Conservation (phyloP, 2,797 vertebrate genomes). For the Thamnophis elegans region DNA sequence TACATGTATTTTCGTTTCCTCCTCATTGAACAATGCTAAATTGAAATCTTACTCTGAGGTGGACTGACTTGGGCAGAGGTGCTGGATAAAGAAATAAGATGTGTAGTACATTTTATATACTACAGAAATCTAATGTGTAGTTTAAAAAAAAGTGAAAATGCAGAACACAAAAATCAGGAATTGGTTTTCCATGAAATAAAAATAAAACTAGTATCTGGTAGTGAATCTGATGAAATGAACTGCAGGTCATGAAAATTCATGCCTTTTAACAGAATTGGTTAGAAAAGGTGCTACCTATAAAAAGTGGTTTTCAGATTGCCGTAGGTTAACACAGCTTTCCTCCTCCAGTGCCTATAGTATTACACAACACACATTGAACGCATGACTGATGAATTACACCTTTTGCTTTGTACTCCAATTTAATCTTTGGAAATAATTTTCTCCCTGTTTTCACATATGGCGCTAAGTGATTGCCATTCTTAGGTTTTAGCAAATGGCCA, state of each 20-base stretch:
- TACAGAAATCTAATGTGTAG: neutral
- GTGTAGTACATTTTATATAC: too few relatives aligned
- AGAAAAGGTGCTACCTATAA: neutral
- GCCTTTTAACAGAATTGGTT: neutral
- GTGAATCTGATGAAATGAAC: neutral
- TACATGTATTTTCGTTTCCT: too few relatives aligned
- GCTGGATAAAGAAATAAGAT: neutral
- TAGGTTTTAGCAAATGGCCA: neutral
- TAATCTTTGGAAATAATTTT: neutral
- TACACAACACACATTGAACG: neutral
- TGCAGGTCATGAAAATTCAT: neutral
- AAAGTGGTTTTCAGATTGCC: neutral
- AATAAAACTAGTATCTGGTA: neutral
- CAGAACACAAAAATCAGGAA: neutral
- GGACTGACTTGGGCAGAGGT: neutral
- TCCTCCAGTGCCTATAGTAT: neutral
- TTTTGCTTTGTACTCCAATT: neutral
- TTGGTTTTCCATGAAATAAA: neutral
- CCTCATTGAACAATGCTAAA: neutral
- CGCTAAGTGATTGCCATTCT: neutral
- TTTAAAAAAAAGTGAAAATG: neutral
- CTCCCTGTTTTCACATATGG: neutral
- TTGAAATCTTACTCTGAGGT: neutral
- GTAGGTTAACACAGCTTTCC: neutral
- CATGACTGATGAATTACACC: neutral